Evolutionary conservation across 2,888 invertebrate genomes (phyloP).

Genomic region (Scaptomyza caliginosa): DNA sequence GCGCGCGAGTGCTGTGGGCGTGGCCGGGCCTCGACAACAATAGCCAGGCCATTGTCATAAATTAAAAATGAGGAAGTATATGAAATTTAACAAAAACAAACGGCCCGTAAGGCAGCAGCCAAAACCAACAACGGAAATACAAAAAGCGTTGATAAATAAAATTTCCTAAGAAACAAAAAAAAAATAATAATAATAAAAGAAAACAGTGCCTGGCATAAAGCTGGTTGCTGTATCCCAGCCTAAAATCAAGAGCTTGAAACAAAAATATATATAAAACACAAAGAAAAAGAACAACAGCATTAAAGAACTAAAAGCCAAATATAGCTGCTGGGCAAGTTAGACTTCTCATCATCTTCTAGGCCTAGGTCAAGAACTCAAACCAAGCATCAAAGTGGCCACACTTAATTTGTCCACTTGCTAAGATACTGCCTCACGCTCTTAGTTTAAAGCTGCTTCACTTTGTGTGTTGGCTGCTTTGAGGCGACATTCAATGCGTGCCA

Average conservation of each 20-base stretch:
- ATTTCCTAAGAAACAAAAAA: conserved; percentile 51
- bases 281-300: background rate
- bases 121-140: conserved; percentile 65
- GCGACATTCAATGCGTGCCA: conserved; percentile 51
- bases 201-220: conserved; percentile 37
- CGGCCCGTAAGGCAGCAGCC: conserved; percentile 46
- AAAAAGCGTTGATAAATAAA: conserved; percentile 77
- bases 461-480: conserved; percentile 17
- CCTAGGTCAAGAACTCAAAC: conserved; percentile 41
- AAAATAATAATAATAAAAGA: conserved; percentile 10
- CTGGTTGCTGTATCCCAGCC: conserved; percentile 19
- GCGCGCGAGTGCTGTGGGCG: conserved; percentile 24
- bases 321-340: conserved; percentile 5
- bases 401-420: conserved; percentile 15
- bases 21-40: conserved; percentile 58
- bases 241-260: conserved; percentile 40
- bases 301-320: conserved; percentile 1
- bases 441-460: conserved; percentile 30
- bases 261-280: conserved; percentile 1
- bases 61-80: conserved; percentile 79
- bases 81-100: conserved; percentile 78
- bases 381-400: conserved; percentile 15
- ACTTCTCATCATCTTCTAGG: background rate
- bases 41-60: conserved; percentile 79
- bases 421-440: background rate